Base-by-base conservation (phyloP, 2,888 invertebrate species). In the Pyralis farinalis region DNA sequence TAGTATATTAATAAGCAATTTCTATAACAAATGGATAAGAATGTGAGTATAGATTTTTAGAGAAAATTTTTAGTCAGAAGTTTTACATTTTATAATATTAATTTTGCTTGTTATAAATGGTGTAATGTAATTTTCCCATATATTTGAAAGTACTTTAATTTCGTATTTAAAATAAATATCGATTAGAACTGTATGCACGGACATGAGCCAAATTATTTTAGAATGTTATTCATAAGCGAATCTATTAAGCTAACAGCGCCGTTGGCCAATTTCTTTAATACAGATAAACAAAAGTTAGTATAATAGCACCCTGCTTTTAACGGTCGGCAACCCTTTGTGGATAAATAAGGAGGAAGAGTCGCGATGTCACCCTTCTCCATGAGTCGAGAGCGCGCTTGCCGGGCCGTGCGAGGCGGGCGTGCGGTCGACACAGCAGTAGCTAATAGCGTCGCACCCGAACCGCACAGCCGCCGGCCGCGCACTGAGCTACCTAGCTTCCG, bases 301-400 rank as follows among this genome's bases (percentile, higher is more conserved):
- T 57, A 69, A 68, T 55, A 47, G 63, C 42, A 45, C 46, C 55
- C 47, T 50, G 60, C 47, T 42, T 61, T 58, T 62, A 68, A 69
- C 61, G 71, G 67, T 58, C 53, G 64, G 63, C 71, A 74, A 77
- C 83, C 86, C 83, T 80, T 79, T 71, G 55, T 57, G 44, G 47
- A 49, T 44, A 58, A 67, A 77, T 71, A 79, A 81, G 65, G 66
- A 78, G 71, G 82, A 83, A 80, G 84, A 80, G 68, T 62, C 53
- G 57, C 60, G 63, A 68, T 85, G 81, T 83, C 83, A 85, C 86
- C 87, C 87, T 86, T 86, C 86, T 81, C 79, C 68, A 53, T 51
- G 64, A 59, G 63, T 57, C 59, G 64, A 69, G 72, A 67, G 72
- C 71, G 67, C 66, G 70, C 57, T 53, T 46, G 33, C 37, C 33